Base-by-base conservation (phyloP, 1,140 invertebrate species). In the Agrypnia vestita region DNA sequence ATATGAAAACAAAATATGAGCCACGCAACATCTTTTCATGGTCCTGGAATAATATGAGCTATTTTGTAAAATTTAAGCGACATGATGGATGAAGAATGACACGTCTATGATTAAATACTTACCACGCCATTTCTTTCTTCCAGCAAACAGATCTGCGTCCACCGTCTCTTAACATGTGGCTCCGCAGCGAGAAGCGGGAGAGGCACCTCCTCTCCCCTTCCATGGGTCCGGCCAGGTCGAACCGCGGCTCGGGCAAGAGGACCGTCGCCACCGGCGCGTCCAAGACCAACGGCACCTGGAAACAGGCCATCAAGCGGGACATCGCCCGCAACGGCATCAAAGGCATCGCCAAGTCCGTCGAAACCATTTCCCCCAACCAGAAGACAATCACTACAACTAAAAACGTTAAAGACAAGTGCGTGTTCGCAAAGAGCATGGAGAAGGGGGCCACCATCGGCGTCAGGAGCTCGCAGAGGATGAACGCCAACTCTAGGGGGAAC, bases 151-250 rank as follows among this genome's bases (percentile, higher is more conserved):
- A 13, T 51, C 8, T 51, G 49, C 49, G n/a, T 15, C 49, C 11
- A 35, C 67, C n/a, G 19, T 21, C 10, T 62, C 15, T 47, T 46
- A 64, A 75, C n/a, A 83, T 83, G 82, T 83, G 82, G 82, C 79
- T 83, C 8, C 75, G 82, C 43, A 80, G 82, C 43, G 82, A 83
- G 72, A 83, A 83, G 47, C 51, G 56, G 62, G 82, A 83, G 76
- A 69, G 82, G 13, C 81, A 82, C 61, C 75, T 77, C 15, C 67
- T 82, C 11, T 49, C 82, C n/a, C 9, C 56, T 1, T 17, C 78
- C 46, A 56, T 78, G 3, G 74, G 74, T 3, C 69, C 72, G 6
- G 51, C 78, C 0, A 49, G 81, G 4, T 53, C 69, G n/a, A 78
- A 44, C 46, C 53, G 81, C 12, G 56, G 64, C 56, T 13, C 75